A percentile compares a stretch with the other conserved stretches of the same genome.
These are phyloP conservation scores for western clawed frog (Xenopus tropicalis) DNA, from an alignment of 2,113 vertebrate genomes.

Conservation along the genomic window DNA sequence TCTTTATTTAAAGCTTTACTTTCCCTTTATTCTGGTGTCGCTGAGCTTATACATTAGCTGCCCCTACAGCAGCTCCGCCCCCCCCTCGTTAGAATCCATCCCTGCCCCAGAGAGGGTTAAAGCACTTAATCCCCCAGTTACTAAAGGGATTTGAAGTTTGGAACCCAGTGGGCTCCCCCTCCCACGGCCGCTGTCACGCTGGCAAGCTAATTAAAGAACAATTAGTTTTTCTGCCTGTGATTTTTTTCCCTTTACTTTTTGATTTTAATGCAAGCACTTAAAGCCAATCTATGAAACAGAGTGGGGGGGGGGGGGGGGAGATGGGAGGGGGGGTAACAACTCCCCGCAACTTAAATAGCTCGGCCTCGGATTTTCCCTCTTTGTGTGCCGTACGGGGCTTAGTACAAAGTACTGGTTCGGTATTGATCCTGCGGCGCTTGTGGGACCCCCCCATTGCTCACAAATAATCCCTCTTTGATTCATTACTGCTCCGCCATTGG, in stretches of 20 bases:
- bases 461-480: no score
- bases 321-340: conserved; percentile 8
- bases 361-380: conserved; percentile 21
- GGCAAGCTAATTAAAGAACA: conserved; percentile 45
- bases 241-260: conserved; percentile 24
- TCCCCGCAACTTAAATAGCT: conserved; percentile 28
- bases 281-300: conserved; percentile 44
- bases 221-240: conserved; percentile 44
- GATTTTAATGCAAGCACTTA: conserved; percentile 44
- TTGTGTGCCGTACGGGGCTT: conserved; percentile 2
- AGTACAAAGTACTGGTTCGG: conserved; percentile 2
- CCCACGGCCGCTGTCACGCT: conserved; percentile 33
- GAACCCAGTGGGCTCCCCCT: conserved; percentile 35
- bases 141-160: conserved; percentile 34
- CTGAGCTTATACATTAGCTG: background rate
- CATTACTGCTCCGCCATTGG: no score
- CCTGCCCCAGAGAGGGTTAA: conserved; percentile 18
- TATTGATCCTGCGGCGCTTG: conserved; percentile 9
- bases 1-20: no score
- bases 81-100: background rate
- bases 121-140: conserved; percentile 41
- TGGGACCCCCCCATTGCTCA: no score
- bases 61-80: background rate
- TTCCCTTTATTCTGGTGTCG: no score
- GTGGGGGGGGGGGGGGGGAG: background rate